phyloP scores from a whole-genome alignment of 2,888 invertebrate genomes.

The Drosophila sordidula region DNA sequence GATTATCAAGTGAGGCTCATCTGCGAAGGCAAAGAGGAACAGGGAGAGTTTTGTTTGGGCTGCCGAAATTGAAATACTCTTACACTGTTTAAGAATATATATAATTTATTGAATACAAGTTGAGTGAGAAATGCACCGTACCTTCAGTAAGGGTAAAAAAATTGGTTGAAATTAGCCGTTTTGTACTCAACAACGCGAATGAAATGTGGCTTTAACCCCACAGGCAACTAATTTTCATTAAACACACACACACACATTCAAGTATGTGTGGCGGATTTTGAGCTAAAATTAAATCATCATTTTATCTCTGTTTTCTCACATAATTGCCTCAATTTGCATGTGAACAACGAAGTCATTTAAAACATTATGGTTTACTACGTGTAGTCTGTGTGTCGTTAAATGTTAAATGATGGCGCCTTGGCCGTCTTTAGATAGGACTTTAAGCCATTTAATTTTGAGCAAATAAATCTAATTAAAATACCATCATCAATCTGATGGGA shows the following conservation, averaged over 20 bases:
- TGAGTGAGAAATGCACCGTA: too few relatives aligned
- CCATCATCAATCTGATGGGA: constrained; percentile 14
- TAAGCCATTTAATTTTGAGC: constrained; percentile 14
- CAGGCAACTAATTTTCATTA: constrained; percentile 42
- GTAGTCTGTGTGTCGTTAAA: constrained; percentile 31
- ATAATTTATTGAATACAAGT: too few relatives aligned
- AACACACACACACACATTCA: constrained; percentile 22
- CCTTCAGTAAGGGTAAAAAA: constrained; percentile 17
- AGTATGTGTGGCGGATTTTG: constrained; percentile 20
- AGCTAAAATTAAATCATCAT: constrained; percentile 74
- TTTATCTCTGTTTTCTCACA: constrained; percentile 61
- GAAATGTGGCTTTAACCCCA: constrained; percentile 51
- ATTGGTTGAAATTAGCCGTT: constrained; percentile 61
- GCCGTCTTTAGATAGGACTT: constrained; percentile 38
- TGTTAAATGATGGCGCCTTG: constrained; percentile 54
- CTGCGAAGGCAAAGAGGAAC: constrained; percentile 28
- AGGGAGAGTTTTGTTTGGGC: not conserved
- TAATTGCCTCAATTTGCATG: constrained; percentile 77
- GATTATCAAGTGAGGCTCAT: constrained; percentile 37
- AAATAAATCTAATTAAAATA: constrained; percentile 42
- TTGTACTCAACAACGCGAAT: constrained; percentile 39
- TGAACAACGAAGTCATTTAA: constrained; percentile 53
- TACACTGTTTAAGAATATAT: not conserved
- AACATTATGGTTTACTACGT: constrained; percentile 26
- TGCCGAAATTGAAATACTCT: not conserved